Base-by-base conservation (phyloP, 2,888 invertebrate species). In the Dicranocentrus wangi region DNA sequence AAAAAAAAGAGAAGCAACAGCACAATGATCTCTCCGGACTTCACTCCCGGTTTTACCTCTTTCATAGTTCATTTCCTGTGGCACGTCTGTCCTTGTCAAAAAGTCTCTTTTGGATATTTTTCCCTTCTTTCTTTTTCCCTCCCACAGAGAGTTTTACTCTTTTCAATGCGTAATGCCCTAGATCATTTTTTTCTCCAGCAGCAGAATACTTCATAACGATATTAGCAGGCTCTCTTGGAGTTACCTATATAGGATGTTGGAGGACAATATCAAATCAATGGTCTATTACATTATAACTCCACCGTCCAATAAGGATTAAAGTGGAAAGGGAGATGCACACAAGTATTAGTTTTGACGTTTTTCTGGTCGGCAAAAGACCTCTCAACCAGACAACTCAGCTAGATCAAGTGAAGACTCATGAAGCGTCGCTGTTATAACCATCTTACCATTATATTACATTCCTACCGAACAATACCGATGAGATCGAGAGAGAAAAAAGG, bases 1-100 rank as follows among this genome's bases (percentile, higher is more conserved):
- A n/a, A n/a, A n/a, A n/a, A n/a, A n/a, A n/a, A n/a, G n/a, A 8
- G 32, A 65, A 65, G 65, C 65, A 65, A 43, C 65, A 72, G 72
- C 32, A 72, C 10, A 19, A 70, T 19, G 32, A 60, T 55, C 32
- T 60, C 60, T 71, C n/a, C n/a, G 21, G 63, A 72, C 65, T 65
- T 27, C 21, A 55, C 55, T 55, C 55, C 15, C 21, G 7, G 10
- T 65, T 42, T 76, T 68, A 32, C 60, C 61, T 60, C 51, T 76
- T 77, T 77, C 77, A 77, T 69, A 53, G 77, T 47, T 77, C 77
- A 77, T 77, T 77, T 77, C 77, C 77, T 68, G 76, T 75, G 65
- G 76, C 68, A 60, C 68, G 60, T 43, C 60, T 55, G 63, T 55
- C 65, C 51, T 73, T 66, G 75, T 55, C 55, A 75, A 75, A 60